Percentiles rank a stretch among this genome's conserved stretches.
These are phyloP conservation scores for Fabriciana adippe DNA, from an alignment of 2,888 invertebrate genomes.

Conservation along the genomic window DNA sequence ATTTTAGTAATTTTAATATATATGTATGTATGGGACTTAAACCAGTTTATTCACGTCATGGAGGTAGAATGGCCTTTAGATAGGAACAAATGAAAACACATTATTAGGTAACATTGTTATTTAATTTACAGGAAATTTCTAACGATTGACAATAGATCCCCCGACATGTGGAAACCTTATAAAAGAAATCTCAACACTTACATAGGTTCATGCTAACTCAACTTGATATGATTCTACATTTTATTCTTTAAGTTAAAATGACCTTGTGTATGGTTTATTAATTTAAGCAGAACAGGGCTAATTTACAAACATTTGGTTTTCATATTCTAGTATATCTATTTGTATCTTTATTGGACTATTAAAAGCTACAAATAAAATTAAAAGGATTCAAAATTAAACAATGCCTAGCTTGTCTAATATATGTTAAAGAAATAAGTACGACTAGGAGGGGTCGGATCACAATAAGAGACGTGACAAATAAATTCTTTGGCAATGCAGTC, in stretches of 20 bases:
- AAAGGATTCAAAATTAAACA: slow-evolving; percentile 27
- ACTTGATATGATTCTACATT: slow-evolving; percentile 75
- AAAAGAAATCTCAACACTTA: slow-evolving; percentile 80
- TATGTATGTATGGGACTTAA: too few species aligned
- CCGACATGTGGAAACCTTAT: slow-evolving; percentile 70
- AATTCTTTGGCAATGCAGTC: slow-evolving; percentile 41
- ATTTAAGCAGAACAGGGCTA: slow-evolving; percentile 23
- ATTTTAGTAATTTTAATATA: not conserved
- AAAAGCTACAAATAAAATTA: slow-evolving; percentile 24
- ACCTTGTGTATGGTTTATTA: slow-evolving; percentile 32
- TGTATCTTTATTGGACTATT: slow-evolving; percentile 13
- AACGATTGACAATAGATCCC: slow-evolving; percentile 79
- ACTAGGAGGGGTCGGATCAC: slow-evolving; percentile 33
- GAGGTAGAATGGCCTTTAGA: not conserved
- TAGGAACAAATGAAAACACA: slow-evolving; percentile 28
- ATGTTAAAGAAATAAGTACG: slow-evolving; percentile 32
- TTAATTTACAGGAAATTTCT: slow-evolving; percentile 79
- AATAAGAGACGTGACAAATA: slow-evolving; percentile 34
- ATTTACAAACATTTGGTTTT: slow-evolving; percentile 10
- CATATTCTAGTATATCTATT: slow-evolving; percentile 16
- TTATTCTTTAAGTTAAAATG: slow-evolving; percentile 55
- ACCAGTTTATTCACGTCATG: not conserved
- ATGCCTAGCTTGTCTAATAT: slow-evolving; percentile 34
- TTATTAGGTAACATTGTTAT: slow-evolving; percentile 74
- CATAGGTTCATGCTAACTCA: slow-evolving; percentile 67